phyloP scores from a whole-genome alignment of 2,888 invertebrate species.

The Cinara cedri region DNA sequence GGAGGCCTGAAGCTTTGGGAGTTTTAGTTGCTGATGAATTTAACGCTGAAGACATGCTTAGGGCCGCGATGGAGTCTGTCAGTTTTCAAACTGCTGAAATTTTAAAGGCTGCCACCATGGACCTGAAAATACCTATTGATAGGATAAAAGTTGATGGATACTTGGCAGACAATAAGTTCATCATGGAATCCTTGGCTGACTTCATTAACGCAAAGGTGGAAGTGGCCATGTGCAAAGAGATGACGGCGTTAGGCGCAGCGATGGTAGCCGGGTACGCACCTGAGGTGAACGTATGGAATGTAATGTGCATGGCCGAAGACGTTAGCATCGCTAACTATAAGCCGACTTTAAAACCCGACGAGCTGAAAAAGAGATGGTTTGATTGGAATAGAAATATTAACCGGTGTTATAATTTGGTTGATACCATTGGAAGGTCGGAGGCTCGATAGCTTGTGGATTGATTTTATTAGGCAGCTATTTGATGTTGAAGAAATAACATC shows the following conservation, averaged over 20 bases:
- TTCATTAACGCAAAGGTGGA: slow-evolving; percentile 73
- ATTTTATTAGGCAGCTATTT: no score
- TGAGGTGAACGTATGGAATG: slow-evolving; percentile 38
- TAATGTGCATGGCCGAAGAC: slow-evolving; percentile 14
- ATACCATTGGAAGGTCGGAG: no score
- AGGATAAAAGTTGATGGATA: slow-evolving; percentile 89
- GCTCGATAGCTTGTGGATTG: no score
- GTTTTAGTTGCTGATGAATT: slow-evolving; percentile 90
- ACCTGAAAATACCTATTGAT: slow-evolving; percentile 74
- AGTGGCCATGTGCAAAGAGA: background rate
- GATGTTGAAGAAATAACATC: no score
- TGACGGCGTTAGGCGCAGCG: slow-evolving; percentile 32
- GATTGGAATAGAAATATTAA: slow-evolving; percentile 34
- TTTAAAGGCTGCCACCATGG: slow-evolving; percentile 89
- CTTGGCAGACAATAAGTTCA: slow-evolving; percentile 87
- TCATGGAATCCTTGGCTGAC: slow-evolving; percentile 96
- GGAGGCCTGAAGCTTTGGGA: slow-evolving; percentile 92
- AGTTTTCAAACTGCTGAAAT: slow-evolving; percentile 95
- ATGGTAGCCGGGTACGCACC: slow-evolving; percentile 44
- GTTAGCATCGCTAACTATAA: background rate
- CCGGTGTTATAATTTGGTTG: no score
- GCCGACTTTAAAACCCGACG: background rate
- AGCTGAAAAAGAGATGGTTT: background rate
- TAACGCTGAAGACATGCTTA: slow-evolving; percentile 82
- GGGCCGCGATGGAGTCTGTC: slow-evolving; percentile 91